These are phyloP conservation scores for Drosophila guanche DNA, from an alignment of 1,140 invertebrate species.

Conservation along the genomic window DNA sequence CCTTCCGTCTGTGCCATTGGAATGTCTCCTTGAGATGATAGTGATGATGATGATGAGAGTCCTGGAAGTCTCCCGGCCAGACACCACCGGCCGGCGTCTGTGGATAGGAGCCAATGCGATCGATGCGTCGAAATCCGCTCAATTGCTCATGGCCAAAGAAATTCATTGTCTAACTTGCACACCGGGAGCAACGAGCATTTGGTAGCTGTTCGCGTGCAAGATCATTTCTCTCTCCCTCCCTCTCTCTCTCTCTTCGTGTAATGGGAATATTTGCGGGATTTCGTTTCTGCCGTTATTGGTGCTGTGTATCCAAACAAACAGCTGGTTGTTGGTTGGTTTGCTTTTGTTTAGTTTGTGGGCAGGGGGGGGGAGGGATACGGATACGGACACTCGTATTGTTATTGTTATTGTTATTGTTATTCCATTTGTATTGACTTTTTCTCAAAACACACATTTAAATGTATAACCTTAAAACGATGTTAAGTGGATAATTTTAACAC, in stretches of 20 bases:
- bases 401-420: constrained; percentile 25
- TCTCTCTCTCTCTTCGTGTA: too few species aligned
- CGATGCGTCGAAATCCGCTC: constrained; percentile 67
- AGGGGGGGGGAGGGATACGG: too few species aligned
- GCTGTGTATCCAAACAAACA: too few species aligned
- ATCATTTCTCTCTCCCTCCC: constrained; percentile 11
- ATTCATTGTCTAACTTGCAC: constrained; percentile 62
- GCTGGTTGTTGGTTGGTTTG: background rate
- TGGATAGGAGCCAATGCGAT: constrained; percentile 43
- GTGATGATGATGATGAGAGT: constrained; percentile 16
- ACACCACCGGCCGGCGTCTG: constrained; percentile 21
- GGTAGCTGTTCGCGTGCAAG: constrained; percentile 2
- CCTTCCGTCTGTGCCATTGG: constrained; percentile 60
- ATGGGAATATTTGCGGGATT: background rate
- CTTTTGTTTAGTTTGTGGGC: background rate
- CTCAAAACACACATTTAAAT: constrained; percentile 59
- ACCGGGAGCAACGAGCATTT: constrained; percentile 27
- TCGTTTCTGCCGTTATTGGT: constrained; percentile 7
- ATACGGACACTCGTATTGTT: background rate
- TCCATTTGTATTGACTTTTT: constrained; percentile 33
- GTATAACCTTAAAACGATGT: constrained; percentile 77
- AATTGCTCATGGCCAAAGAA: constrained; percentile 72
- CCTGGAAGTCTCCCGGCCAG: constrained; percentile 32
- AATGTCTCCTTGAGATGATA: constrained; percentile 56
- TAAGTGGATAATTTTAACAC: constrained; percentile 80